Percentiles rank a stretch among this genome's conserved stretches.
Evolutionary conservation across 1,140 invertebrate genomes (phyloP).

Genomic region (Ceratitis capitata): DNA sequence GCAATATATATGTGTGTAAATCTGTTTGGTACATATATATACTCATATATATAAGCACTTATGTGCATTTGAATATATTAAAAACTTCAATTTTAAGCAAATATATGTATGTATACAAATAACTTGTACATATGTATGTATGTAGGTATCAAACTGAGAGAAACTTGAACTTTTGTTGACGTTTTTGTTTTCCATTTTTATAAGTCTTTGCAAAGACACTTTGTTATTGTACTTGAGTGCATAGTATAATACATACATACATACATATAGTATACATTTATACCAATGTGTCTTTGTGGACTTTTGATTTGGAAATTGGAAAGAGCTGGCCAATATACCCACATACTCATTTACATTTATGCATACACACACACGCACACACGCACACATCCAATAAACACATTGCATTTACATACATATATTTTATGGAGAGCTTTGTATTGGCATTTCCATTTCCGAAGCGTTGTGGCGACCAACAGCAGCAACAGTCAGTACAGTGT

Average conservation of each 20-base stretch:
- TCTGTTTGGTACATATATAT: background rate
- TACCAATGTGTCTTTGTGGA: background rate
- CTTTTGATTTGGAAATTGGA: background rate
- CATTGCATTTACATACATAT: background rate
- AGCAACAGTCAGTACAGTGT: background rate
- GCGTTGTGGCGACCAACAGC: background rate
- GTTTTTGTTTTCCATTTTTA: background rate
- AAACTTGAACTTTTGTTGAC: conserved; percentile 3
- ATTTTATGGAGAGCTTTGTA: background rate
- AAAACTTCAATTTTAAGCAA: background rate
- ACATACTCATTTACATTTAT: background rate
- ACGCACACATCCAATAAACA: too few species aligned
- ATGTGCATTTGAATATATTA: background rate
- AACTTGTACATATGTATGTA: background rate
- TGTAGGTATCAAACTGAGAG: background rate
- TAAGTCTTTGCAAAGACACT: background rate
- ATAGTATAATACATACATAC: background rate
- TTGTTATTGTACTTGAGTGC: background rate
- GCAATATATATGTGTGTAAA: background rate
- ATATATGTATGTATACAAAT: background rate
- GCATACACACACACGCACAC: background rate
- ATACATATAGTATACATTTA: background rate
- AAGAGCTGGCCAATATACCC: background rate
- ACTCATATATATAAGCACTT: background rate
- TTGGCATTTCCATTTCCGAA: background rate